Evolutionary conservation across 2,797 vertebrate species (phyloP).

Genomic region (Gallinago stenura): DNA sequence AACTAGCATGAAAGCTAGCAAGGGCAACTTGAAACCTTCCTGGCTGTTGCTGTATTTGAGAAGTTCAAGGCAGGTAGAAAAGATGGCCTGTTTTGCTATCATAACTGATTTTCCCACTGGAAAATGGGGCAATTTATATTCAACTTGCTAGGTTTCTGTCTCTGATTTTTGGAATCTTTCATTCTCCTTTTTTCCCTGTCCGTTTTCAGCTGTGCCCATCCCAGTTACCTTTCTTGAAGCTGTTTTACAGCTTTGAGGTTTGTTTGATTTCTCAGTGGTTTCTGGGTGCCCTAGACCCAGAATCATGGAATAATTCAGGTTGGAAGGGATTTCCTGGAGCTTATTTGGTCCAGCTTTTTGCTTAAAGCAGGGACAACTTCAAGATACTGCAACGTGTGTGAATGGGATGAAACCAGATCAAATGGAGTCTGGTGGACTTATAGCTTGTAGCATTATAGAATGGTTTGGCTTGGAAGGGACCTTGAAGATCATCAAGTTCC

Average conservation of each 20-base stretch:
- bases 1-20: background rate
- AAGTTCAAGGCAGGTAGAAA: background rate
- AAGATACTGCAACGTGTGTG: fast-evolving
- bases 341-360: background rate
- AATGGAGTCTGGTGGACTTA: background rate
- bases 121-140: background rate
- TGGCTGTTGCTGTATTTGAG: background rate
- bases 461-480: too few relatives aligned
- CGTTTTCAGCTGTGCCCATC: background rate
- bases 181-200: background rate
- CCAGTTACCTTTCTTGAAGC: background rate
- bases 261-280: background rate
- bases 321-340: background rate
- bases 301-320: background rate
- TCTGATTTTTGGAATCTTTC: background rate
- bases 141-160: background rate
- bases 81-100: background rate
- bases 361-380: background rate
- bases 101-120: background rate
- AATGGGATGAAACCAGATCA: background rate
- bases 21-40: background rate
- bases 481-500: too few relatives aligned
- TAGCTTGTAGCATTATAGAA: background rate
- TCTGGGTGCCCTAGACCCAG: background rate
- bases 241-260: background rate